These are phyloP conservation scores for Tiliacea aurago DNA, from an alignment of 2,888 invertebrate species.

Conservation along the genomic window DNA sequence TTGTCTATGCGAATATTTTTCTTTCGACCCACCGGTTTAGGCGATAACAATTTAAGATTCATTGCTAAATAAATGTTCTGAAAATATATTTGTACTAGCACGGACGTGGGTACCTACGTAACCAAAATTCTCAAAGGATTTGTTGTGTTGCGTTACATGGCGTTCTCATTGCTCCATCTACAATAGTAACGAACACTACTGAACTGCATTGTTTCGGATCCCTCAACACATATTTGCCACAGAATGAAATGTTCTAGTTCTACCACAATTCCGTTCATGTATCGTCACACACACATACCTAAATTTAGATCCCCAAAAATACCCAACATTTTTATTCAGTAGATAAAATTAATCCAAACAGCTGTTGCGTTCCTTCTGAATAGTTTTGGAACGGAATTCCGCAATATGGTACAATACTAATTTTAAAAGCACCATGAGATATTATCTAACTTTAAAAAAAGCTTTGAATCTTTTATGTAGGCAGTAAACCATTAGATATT, in stretches of 20 bases:
- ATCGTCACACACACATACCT: conserved; percentile 70
- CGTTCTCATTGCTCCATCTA: conserved; percentile 11
- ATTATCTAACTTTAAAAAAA: conserved; percentile 27
- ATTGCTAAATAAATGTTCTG: conserved; percentile 27
- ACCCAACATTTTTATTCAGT: conserved; percentile 73
- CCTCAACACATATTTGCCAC: conserved; percentile 8
- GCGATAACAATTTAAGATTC: conserved; percentile 35
- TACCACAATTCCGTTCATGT: conserved; percentile 64
- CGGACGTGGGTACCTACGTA: not conserved
- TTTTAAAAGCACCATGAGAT: conserved; percentile 38
- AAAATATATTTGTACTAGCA: conserved; percentile 20
- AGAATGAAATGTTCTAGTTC: conserved; percentile 27
- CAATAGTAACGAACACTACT: conserved; percentile 26
- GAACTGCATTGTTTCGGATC: conserved; percentile 30
- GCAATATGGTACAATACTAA: conserved; percentile 43
- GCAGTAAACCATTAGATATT: conserved; percentile 1
- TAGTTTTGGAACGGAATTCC: conserved; percentile 62
- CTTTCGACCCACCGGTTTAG: conserved; percentile 3
- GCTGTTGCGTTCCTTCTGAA: conserved; percentile 76
- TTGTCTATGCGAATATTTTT: conserved; percentile 17
- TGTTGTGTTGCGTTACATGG: not conserved
- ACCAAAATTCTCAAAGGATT: conserved; percentile 39
- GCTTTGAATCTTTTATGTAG: conserved; percentile 27
- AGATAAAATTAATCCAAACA: conserved; percentile 81
- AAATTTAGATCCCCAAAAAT: conserved; percentile 76